Conservation (phyloP, 2,888 invertebrate species). For the Caenorhabditis becei region DNA sequence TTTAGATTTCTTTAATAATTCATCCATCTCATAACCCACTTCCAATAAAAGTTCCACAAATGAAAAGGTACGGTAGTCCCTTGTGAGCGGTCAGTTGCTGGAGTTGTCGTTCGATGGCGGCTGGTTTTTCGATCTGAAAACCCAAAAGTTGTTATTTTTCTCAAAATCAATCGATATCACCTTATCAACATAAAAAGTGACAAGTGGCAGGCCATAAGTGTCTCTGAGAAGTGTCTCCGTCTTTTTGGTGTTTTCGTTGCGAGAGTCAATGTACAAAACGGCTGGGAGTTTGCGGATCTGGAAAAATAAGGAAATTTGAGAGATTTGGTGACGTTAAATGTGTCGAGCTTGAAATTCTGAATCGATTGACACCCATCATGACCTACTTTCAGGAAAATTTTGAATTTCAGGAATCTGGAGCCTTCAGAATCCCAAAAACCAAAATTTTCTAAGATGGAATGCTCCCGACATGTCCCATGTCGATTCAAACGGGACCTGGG, state of each 20-base stretch:
- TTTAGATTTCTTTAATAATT: neutral
- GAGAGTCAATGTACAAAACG: constrained; percentile 79
- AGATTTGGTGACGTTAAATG: too few relatives aligned
- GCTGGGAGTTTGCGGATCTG: constrained; percentile 81
- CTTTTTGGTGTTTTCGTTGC: constrained; percentile 64
- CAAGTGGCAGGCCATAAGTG: constrained; percentile 79
- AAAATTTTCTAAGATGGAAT: too few relatives aligned
- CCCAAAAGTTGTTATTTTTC: neutral
- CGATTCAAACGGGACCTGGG: too few relatives aligned
- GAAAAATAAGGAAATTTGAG: neutral
- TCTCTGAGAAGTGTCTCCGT: constrained; percentile 75
- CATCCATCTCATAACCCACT: constrained; percentile 64
- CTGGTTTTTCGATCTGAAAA: constrained; percentile 75
- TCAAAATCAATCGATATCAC: constrained; percentile 25
- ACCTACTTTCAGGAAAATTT: too few relatives aligned
- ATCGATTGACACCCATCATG: too few relatives aligned
- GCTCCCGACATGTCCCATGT: too few relatives aligned
- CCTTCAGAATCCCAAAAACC: too few relatives aligned
- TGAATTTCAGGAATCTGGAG: too few relatives aligned
- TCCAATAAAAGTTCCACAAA: constrained; percentile 81
- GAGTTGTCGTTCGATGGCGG: constrained; percentile 75
- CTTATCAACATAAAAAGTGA: constrained; percentile 81
- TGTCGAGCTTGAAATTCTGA: too few relatives aligned
- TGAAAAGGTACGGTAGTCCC: constrained; percentile 80
- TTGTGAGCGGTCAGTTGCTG: constrained; percentile 80